Percentiles rank a stretch among this genome's conserved stretches.
Conservation (phyloP, 2,113 vertebrate species). For the Embiotoca jacksoni region DNA sequence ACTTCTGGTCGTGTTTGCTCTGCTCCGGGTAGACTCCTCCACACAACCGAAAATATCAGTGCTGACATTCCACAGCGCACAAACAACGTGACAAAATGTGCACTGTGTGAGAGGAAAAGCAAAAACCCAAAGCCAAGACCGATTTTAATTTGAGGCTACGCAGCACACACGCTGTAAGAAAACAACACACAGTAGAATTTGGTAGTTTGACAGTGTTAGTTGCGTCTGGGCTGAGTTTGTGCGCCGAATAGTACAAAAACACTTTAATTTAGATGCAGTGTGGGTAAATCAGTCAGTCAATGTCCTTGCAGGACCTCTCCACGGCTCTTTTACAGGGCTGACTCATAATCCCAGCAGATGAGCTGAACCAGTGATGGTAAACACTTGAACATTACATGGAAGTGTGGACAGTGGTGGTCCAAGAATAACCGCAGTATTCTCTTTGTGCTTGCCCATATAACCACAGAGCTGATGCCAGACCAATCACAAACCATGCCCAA, state of each 20-base stretch:
- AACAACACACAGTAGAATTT: conserved; percentile 29
- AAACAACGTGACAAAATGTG: conserved; percentile 65
- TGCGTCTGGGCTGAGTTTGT: conserved; percentile 39
- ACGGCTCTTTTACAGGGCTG: conserved; percentile 51
- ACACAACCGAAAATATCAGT: conserved; percentile 59
- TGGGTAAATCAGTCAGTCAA: conserved; percentile 43
- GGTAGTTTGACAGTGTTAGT: conserved; percentile 43
- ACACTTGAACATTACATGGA: conserved; percentile 68
- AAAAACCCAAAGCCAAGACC: conserved; percentile 18
- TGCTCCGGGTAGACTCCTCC: conserved; percentile 62
- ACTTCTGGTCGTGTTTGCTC: conserved; percentile 55
- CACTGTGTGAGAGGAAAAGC: conserved; percentile 38
- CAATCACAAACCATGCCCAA: conserved; percentile 62
- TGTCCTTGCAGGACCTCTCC: conserved; percentile 78
- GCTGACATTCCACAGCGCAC: conserved; percentile 56
- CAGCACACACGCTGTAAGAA: conserved; percentile 25
- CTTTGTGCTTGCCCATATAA: conserved; percentile 66
- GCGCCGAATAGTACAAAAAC: conserved; percentile 63
- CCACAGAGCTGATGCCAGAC: conserved; percentile 74
- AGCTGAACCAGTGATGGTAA: conserved; percentile 66
- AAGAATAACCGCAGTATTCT: conserved; percentile 76
- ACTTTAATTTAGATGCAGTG: conserved; percentile 61
- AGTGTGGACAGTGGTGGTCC: conserved; percentile 67
- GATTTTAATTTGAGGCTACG: conserved; percentile 63
- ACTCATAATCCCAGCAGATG: conserved; percentile 62